These are phyloP conservation scores for Lampris megalopsis DNA, from an alignment of 2,113 vertebrate species.

Conservation along the genomic window DNA sequence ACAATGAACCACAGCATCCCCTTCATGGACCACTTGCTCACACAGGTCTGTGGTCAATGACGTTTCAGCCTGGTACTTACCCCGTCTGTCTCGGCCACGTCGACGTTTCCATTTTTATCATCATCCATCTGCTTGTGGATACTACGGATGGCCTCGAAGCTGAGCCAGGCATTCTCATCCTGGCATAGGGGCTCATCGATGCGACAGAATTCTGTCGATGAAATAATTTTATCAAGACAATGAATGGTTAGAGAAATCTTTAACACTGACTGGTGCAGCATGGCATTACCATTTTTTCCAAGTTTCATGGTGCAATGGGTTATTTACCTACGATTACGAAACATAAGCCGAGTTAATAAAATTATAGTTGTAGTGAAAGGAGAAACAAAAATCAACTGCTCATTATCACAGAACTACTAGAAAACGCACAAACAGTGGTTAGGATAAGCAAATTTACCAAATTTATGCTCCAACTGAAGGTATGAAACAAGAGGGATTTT, in stretches of 20 bases:
- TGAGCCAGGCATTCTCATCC: slow-evolving; percentile 89
- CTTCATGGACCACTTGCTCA: not conserved
- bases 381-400: too few species aligned
- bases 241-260: not conserved
- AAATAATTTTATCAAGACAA: slow-evolving; percentile 11
- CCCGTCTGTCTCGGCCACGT: slow-evolving; percentile 93
- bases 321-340: too few species aligned
- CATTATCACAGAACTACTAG: too few species aligned
- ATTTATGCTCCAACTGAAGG: too few species aligned
- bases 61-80: slow-evolving; percentile 75
- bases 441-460: too few species aligned
- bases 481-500: too few species aligned
- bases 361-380: too few species aligned
- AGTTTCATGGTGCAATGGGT: not conserved
- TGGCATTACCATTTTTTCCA: too few species aligned
- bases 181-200: slow-evolving; percentile 90
- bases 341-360: too few species aligned
- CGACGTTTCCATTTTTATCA: slow-evolving; percentile 96
- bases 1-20: not conserved
- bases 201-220: slow-evolving; percentile 90
- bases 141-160: slow-evolving; percentile 92
- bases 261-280: too few species aligned
- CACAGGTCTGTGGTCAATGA: not conserved
- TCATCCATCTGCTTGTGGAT: slow-evolving; percentile 99
- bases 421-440: too few species aligned